These are phyloP conservation scores for Mythimna loreyi DNA, from an alignment of 2,888 invertebrate genomes.

Conservation along the genomic window DNA sequence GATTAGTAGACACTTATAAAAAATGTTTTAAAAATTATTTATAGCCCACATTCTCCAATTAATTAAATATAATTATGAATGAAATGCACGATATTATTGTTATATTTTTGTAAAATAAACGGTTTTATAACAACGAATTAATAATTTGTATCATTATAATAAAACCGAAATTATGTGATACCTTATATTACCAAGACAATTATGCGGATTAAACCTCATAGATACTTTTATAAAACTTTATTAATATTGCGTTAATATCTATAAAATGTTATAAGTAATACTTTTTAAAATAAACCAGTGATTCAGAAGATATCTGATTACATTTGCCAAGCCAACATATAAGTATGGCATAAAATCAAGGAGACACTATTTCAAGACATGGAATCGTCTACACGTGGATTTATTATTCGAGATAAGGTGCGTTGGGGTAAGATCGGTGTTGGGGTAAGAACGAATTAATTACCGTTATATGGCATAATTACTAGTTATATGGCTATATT, in stretches of 20 bases:
- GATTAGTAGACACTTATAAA: neutral
- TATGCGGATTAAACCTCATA: conserved; percentile 3
- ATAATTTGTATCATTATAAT: conserved; percentile 71
- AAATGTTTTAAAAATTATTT: conserved; percentile 6
- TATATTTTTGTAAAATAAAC: conserved; percentile 83
- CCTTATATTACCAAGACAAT: conserved; percentile 23
- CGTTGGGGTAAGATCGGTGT: no score
- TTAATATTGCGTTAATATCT: neutral
- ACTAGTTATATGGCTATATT: no score
- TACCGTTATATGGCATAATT: no score
- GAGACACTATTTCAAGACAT: neutral
- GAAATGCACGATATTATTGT: conserved; percentile 68
- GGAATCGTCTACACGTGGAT: neutral
- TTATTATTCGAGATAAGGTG: neutral
- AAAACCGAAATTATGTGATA: conserved; percentile 74
- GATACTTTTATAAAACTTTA: neutral
- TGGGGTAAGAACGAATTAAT: no score
- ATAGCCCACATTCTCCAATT: conserved; percentile 45
- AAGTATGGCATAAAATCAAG: neutral
- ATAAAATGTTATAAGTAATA: neutral
- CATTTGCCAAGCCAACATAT: neutral
- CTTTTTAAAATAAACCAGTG: no score
- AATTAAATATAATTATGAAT: conserved; percentile 43
- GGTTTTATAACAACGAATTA: conserved; percentile 42
- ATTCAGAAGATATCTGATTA: neutral